Percentiles rank a stretch among this genome's conserved stretches.
phyloP scores from a whole-genome alignment of 1,140 invertebrate species.

The Stegodyphus dumicola region DNA sequence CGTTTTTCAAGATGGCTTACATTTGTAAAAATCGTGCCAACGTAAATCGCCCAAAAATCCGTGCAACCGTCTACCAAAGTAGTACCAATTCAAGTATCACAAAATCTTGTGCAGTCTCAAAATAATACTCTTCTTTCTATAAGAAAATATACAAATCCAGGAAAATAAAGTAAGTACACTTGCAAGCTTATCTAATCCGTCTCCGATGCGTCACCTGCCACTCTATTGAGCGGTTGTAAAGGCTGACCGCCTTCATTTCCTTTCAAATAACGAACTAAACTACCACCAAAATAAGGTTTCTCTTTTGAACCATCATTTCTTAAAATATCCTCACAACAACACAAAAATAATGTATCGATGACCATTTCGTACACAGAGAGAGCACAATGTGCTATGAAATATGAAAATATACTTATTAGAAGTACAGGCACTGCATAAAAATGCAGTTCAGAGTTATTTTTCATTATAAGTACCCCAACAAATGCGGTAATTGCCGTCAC shows the following conservation, averaged over 20 bases:
- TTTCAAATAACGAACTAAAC: constrained; percentile 34
- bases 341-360: constrained; percentile 93
- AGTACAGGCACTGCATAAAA: constrained; percentile 82
- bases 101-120: no score
- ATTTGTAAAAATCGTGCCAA: no score
- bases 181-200: constrained; percentile 2
- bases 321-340: constrained; percentile 89
- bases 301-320: constrained; percentile 76
- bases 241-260: constrained; percentile 2
- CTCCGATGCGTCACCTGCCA: constrained; percentile 30
- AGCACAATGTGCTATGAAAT: constrained; percentile 92
- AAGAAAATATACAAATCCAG: neutral
- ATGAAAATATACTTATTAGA: constrained; percentile 88
- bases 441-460: constrained; percentile 65
- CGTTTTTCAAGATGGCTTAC: no score
- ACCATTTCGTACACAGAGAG: constrained; percentile 97
- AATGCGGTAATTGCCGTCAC: constrained; percentile 85
- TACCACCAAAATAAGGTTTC: constrained; percentile 63
- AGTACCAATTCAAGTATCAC: no score
- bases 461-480: constrained; percentile 74
- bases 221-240: constrained; percentile 53
- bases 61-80: no score
- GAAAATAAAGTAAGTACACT: neutral
- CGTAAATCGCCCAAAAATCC: no score
- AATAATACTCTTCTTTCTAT: neutral